Evolutionary conservation across 2,888 invertebrate species (phyloP).

Genomic region (Tinea pellionella): DNA sequence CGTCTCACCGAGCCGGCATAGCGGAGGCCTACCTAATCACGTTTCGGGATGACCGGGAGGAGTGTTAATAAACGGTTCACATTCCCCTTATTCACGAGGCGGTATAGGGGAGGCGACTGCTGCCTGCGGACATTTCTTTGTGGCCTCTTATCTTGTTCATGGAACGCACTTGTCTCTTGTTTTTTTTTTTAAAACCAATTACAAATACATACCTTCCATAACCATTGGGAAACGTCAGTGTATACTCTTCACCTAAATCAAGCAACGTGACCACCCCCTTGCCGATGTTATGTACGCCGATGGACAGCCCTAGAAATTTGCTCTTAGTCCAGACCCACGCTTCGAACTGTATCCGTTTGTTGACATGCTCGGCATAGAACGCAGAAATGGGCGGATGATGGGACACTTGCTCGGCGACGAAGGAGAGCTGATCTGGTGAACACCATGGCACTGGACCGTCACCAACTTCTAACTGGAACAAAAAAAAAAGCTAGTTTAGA

Average conservation of each 20-base stretch:
- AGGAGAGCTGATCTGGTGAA: conserved; percentile 85
- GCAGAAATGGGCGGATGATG: conserved; percentile 99
- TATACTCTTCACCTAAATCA: conserved; percentile 93
- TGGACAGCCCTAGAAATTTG: conserved; percentile 94
- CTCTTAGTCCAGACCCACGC: conserved; percentile 99
- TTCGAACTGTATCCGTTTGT: conserved; percentile 87
- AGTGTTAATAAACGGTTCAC: no score
- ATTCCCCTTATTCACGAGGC: no score
- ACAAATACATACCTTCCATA: conserved; percentile 90
- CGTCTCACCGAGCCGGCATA: no score
- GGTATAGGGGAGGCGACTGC: no score
- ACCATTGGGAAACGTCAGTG: conserved; percentile 97
- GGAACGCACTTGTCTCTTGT: no score
- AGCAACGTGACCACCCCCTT: conserved; percentile 91
- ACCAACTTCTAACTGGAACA: conserved; percentile 56
- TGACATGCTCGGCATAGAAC: conserved; percentile 97
- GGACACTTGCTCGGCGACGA: conserved; percentile 98
- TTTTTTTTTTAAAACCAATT: no score
- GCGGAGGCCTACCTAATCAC: no score
- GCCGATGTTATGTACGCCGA: conserved; percentile 98
- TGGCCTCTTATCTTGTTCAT: no score
- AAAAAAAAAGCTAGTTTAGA: no score
- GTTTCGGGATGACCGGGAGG: no score
- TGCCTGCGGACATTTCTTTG: no score
- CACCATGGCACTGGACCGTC: conserved; percentile 96